Conservation (phyloP, 2,113 vertebrate genomes). For the Onychostruthus taczanowskii region DNA sequence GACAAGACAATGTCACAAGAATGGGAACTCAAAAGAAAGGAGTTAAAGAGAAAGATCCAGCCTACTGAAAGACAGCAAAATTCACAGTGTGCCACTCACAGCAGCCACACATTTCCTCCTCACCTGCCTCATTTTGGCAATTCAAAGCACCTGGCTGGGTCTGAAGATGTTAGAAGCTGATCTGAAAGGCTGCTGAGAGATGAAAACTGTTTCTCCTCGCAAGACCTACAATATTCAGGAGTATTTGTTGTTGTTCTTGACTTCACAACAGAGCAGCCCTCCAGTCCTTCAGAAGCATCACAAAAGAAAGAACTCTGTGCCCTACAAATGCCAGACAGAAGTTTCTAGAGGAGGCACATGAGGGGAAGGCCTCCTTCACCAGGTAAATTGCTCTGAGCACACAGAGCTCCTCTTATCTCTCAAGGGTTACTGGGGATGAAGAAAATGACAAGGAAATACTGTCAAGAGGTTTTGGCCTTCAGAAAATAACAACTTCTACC, state of each 20-base stretch:
- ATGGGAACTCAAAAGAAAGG: neutral
- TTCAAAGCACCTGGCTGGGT: neutral
- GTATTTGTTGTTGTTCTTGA: neutral
- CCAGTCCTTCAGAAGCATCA: neutral
- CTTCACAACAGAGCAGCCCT: neutral
- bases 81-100: neutral
- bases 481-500: neutral
- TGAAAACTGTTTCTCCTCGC: neutral
- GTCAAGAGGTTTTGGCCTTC: neutral
- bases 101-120: fast-evolving
- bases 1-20: constrained; percentile 6
- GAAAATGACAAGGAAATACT: neutral
- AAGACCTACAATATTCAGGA: neutral
- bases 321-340: neutral
- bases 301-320: neutral
- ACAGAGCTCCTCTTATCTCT: neutral
- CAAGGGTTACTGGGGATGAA: neutral
- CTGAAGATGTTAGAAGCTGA: neutral
- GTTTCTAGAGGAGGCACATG: fast-evolving
- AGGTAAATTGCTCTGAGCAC: neutral
- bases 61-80: neutral
- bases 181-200: neutral
- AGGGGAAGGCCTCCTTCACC: neutral
- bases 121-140: neutral
- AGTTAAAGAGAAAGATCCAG: neutral